These are phyloP conservation scores for Coregonus suidteri DNA, from an alignment of 2,797 vertebrate species.

Conservation along the genomic window DNA sequence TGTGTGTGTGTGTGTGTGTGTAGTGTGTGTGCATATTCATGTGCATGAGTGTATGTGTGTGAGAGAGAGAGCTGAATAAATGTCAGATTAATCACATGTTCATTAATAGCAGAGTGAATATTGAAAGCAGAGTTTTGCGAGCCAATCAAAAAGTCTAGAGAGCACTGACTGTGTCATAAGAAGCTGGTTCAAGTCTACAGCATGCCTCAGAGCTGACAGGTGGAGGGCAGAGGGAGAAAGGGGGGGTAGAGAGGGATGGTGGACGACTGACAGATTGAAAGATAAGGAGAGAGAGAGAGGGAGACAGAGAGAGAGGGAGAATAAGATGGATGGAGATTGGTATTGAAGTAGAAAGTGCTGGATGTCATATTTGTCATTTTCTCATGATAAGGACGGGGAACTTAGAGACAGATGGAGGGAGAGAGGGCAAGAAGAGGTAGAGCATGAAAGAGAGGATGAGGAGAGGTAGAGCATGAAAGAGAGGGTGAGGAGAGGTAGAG, in stretches of 20 bases:
- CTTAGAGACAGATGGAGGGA: neutral
- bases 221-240: neutral
- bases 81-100: neutral
- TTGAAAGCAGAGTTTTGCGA: neutral
- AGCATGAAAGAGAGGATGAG: neutral
- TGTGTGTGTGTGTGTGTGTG: neutral
- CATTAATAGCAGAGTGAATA: neutral
- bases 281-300: neutral
- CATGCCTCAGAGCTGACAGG: neutral
- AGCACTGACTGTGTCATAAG: neutral
- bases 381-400: neutral
- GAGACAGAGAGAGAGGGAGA: neutral
- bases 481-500: neutral
- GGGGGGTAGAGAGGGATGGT: neutral
- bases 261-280: neutral
- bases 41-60: neutral
- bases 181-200: too few relatives aligned
- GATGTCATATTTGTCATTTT: neutral
- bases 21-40: too few relatives aligned
- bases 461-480: neutral
- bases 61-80: too few relatives aligned
- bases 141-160: neutral
- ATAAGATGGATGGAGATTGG: neutral
- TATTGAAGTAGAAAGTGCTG: neutral
- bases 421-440: neutral